Evolutionary conservation across 35 echinoderm and acorn worm genomes (phyloP), one percentile per base, ranked within the genome.

Genomic region (Anneissia japonica): DNA sequence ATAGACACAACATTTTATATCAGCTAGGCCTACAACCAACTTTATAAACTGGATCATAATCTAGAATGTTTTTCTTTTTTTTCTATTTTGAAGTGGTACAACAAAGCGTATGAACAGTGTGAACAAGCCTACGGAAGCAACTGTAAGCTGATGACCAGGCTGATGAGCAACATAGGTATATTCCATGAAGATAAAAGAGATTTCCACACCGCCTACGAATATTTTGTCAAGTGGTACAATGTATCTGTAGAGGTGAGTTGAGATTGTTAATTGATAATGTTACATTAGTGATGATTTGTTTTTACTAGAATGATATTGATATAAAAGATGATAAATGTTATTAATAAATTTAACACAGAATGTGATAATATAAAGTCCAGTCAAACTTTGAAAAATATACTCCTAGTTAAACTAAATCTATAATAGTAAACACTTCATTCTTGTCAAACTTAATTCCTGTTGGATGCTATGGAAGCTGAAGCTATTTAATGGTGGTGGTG

Each of bases 101-200:
- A 91, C 38, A 85, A 85, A 55, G 40, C 95, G 10, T 17, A 77
- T 74, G 95, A 97, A 36, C 95, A 97, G 78, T 97, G 95, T 39
- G 91, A 97, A 73, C 95, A 97, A 81, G 95, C 95, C 0, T 97
- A 94, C 41, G 95, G 95, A 34, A 88, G 91, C 32, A 81, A 93
- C 56, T 97, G 95, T 51, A 97, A 97, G 64, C 86, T 97, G 0
- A 97, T 97, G 95, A 93, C 95, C 0, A 79, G 91, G 17, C 90
- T 97, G 19, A 83, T 93, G 1, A 93, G 91, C 56, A 97, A 97
- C 80, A 97, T 86, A 7, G 95, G 95, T 34, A 92, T 97, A 23
- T 97, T 89, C 74, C 91, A 89, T 41, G 95, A 97, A 35, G 95
- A 97, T 79, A 91, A 77, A 30, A 34, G 73, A 31, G 95, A 97